A percentile compares a stretch with the other conserved stretches of the same genome.
phyloP scores from a whole-genome alignment of 2,113 vertebrate species.

The Syngnathus typhle region DNA sequence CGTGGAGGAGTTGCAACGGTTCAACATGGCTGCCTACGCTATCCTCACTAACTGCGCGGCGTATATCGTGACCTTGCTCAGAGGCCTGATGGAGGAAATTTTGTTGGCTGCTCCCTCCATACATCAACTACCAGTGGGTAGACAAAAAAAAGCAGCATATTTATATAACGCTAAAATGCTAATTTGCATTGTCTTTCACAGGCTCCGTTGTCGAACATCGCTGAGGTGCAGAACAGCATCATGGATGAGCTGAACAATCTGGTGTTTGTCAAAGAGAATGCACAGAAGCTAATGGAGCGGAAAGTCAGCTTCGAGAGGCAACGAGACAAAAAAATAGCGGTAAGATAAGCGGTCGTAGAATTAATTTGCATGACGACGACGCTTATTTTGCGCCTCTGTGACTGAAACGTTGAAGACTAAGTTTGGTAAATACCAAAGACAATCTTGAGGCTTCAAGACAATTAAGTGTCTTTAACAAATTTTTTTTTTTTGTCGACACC shows the following conservation, averaged over 20 bases:
- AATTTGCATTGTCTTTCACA: slow-evolving; percentile 50
- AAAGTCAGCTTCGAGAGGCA: slow-evolving; percentile 90
- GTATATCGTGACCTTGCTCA: slow-evolving; percentile 74
- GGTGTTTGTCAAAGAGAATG: slow-evolving; percentile 85
- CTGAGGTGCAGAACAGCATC: slow-evolving; percentile 82
- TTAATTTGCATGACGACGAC: neutral
- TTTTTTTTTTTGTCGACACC: neutral
- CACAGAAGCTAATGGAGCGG: slow-evolving; percentile 82
- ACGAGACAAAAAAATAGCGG: slow-evolving; percentile 76
- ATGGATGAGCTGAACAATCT: slow-evolving; percentile 86
- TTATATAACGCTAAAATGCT: neutral
- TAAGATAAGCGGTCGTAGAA: slow-evolving; percentile 55
- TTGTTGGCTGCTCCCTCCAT: slow-evolving; percentile 57
- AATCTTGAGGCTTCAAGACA: too few species aligned
- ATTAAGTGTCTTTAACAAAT: too few species aligned
- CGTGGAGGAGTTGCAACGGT: slow-evolving; percentile 86
- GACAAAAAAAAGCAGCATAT: neutral
- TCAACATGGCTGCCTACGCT: slow-evolving; percentile 77
- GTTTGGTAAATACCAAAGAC: too few species aligned
- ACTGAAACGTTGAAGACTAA: too few species aligned
- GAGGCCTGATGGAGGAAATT: slow-evolving; percentile 63
- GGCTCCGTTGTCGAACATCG: slow-evolving; percentile 77
- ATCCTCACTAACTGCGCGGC: slow-evolving; percentile 80
- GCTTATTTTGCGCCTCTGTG: neutral
- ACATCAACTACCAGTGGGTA: slow-evolving; percentile 74